Evolutionary conservation across 2,888 invertebrate species (phyloP).

Genomic region (Neria commutata): DNA sequence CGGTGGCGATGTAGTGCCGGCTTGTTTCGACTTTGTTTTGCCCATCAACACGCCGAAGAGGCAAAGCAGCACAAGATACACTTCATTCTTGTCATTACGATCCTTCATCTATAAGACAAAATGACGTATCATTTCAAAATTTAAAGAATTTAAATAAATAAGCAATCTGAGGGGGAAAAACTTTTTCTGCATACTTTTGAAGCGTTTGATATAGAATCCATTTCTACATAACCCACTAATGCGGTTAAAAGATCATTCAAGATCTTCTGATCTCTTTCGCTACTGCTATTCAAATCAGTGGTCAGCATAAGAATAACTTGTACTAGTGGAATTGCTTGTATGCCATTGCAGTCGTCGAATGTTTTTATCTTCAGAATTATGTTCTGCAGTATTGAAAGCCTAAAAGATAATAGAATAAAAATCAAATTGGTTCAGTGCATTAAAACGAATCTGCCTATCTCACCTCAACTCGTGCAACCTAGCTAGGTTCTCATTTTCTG

Average conservation of each 20-base stretch:
- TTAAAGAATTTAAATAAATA: neutral
- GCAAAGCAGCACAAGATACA: slow-evolving; percentile 86
- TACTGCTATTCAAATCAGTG: slow-evolving; percentile 84
- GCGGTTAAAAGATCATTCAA: slow-evolving; percentile 77
- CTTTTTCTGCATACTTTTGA: slow-evolving; percentile 42
- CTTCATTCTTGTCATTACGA: slow-evolving; percentile 79
- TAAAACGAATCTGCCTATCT: slow-evolving; percentile 4
- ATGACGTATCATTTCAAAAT: neutral
- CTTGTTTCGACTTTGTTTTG: slow-evolving; percentile 60
- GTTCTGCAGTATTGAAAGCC: slow-evolving; percentile 71
- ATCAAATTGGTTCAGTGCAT: neutral
- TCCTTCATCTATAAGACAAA: slow-evolving; percentile 47
- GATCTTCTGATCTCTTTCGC: slow-evolving; percentile 78
- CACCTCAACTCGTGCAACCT: slow-evolving; percentile 59
- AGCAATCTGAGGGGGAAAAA: neutral
- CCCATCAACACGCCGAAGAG: slow-evolving; percentile 73
- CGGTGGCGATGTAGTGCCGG: slow-evolving; percentile 60
- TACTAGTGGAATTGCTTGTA: slow-evolving; percentile 87
- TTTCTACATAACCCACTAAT: slow-evolving; percentile 74
- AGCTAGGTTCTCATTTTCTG: slow-evolving; percentile 57
- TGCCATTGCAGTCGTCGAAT: slow-evolving; percentile 78
- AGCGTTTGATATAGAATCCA: slow-evolving; percentile 65
- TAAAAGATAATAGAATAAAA: slow-evolving; percentile 24
- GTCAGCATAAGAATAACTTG: slow-evolving; percentile 91
- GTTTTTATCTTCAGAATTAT: slow-evolving; percentile 79